phyloP scores from a whole-genome alignment of 37 sponge, comb jelly and placozoan species.

The Cladorhizidae sp. region DNA sequence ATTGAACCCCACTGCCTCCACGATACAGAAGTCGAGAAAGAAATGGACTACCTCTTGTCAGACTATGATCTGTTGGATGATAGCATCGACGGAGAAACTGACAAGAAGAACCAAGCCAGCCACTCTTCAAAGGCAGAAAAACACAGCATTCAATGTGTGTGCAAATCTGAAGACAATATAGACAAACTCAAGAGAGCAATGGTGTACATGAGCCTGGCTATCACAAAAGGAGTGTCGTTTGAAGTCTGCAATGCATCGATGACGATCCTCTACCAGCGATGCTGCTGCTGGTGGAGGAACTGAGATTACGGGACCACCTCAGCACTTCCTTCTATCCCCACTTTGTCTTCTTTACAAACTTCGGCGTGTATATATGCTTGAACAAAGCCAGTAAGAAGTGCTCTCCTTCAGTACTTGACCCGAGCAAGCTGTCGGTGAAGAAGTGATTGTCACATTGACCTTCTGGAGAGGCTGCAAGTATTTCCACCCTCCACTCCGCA shows the following conservation, averaged over 20 bases:
- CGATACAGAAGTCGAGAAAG: slow-evolving; percentile 32
- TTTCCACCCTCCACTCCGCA: background rate
- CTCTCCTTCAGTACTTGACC: slow-evolving; percentile 27
- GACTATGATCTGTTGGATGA: slow-evolving; percentile 37
- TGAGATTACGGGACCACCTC: slow-evolving; percentile 12
- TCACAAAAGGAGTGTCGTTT: background rate
- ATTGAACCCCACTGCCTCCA: too few relatives aligned
- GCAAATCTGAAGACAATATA: background rate
- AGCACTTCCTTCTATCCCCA: slow-evolving; percentile 30
- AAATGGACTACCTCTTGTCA: slow-evolving; percentile 20
- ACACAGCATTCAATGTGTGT: slow-evolving; percentile 7
- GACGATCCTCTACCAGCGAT: slow-evolving; percentile 39
- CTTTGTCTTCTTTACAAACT: slow-evolving; percentile 49
- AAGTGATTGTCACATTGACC: slow-evolving; percentile 60
- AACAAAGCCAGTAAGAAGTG: background rate
- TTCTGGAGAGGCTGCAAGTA: slow-evolving; percentile 21
- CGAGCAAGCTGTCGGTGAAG: slow-evolving; percentile 29
- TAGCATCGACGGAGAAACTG: background rate
- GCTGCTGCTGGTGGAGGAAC: slow-evolving; percentile 46
- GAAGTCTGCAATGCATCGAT: slow-evolving; percentile 1
- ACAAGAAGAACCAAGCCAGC: background rate
- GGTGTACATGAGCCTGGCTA: background rate
- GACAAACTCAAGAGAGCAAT: slow-evolving; percentile 32
- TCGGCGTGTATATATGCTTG: slow-evolving; percentile 42
- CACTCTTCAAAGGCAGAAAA: background rate